phyloP scores from a whole-genome alignment of 2,888 invertebrate species.

The Tipula confusa region DNA sequence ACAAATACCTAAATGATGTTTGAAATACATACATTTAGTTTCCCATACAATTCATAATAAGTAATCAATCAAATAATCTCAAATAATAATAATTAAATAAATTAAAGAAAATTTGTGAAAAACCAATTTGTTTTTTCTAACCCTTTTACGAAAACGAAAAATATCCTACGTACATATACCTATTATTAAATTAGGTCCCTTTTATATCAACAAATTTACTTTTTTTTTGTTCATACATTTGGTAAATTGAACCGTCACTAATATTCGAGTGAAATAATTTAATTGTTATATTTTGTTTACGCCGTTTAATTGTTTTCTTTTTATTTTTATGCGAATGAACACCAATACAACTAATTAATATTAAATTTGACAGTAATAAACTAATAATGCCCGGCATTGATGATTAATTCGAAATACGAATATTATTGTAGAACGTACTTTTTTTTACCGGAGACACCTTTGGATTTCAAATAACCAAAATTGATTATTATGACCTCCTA shows the following conservation, averaged over 20 bases:
- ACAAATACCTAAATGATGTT: neutral
- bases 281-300: neutral
- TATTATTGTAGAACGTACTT: too few species aligned
- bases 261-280: neutral
- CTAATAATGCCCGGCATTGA: too few species aligned
- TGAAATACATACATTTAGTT: neutral
- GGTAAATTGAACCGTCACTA: constrained; percentile 7
- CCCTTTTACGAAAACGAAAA: neutral
- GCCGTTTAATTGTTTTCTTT: neutral
- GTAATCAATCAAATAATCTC: constrained; percentile 12
- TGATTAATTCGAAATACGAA: too few species aligned
- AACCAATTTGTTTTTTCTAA: neutral
- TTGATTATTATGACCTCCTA: too few species aligned
- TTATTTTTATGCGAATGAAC: neutral
- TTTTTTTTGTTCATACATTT: neutral
- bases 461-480: too few species aligned
- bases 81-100: neutral
- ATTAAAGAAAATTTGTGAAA: neutral
- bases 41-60: neutral
- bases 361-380: too few species aligned
- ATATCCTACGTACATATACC: neutral
- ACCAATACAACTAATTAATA: too few species aligned
- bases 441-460: too few species aligned
- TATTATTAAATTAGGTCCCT: constrained; percentile 12
- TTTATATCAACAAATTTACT: neutral